A percentile compares a stretch with the other conserved stretches of the same genome.
These are phyloP conservation scores for Coleophora deauratella DNA, from an alignment of 2,888 invertebrate species.

Conservation along the genomic window DNA sequence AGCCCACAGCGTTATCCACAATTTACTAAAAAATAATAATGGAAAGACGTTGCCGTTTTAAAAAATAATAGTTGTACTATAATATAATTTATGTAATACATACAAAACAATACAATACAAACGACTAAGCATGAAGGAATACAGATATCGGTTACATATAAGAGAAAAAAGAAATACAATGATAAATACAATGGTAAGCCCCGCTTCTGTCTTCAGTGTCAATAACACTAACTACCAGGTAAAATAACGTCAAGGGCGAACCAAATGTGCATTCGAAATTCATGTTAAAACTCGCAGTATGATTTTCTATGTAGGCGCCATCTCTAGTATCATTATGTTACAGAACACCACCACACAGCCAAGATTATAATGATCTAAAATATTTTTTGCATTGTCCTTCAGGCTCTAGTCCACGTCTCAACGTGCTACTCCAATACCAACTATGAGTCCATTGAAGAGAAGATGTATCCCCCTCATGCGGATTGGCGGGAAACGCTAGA, in stretches of 20 bases:
- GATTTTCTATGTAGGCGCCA: neutral
- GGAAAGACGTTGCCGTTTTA: too few relatives aligned
- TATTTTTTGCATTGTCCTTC: constrained; percentile 11
- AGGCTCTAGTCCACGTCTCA: constrained; percentile 86
- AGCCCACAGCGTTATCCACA: too few relatives aligned
- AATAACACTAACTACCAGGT: too few relatives aligned
- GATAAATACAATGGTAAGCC: too few relatives aligned
- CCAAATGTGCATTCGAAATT: constrained; percentile 9
- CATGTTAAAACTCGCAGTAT: constrained; percentile 1
- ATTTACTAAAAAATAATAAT: too few relatives aligned
- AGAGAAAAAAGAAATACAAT: too few relatives aligned
- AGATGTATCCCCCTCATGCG: constrained; percentile 79
- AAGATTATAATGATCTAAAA: constrained; percentile 82
- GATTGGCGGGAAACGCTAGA: constrained; percentile 81
- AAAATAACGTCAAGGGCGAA: neutral
- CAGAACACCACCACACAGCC: constrained; percentile 50
- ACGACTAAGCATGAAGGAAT: too few relatives aligned
- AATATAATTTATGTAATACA: too few relatives aligned
- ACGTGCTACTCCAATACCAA: constrained; percentile 92
- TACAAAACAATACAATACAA: too few relatives aligned
- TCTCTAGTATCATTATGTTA: neutral
- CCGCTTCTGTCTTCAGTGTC: too few relatives aligned
- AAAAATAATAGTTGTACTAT: too few relatives aligned
- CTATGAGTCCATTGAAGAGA: constrained; percentile 81
- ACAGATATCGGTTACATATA: too few relatives aligned